Percentiles rank a stretch among this genome's conserved stretches.
Conservation (phyloP, 2,797 vertebrate genomes). For the Halcyon leucocephala region DNA sequence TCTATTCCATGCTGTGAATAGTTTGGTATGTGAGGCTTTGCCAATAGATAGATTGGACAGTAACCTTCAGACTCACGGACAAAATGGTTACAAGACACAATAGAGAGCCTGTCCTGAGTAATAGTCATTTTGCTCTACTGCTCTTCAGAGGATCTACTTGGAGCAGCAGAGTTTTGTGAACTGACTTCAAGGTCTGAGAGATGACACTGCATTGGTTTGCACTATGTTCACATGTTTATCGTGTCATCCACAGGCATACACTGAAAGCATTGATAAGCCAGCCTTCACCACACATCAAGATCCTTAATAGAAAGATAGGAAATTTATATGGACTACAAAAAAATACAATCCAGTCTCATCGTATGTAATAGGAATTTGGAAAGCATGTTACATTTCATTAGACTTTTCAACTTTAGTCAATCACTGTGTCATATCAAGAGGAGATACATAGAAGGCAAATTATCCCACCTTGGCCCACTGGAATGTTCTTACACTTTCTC, state of each 20-base stretch:
- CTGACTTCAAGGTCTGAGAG: background rate
- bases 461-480: background rate
- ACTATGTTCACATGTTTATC: background rate
- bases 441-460: background rate
- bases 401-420: background rate
- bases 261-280: background rate
- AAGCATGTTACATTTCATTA: background rate
- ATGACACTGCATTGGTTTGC: accelerated
- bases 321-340: background rate
- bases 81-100: background rate
- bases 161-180: background rate
- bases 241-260: background rate
- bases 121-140: background rate
- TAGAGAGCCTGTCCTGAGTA: background rate
- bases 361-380: background rate
- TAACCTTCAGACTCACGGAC: background rate
- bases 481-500: background rate
- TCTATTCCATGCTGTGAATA: background rate
- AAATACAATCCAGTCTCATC: background rate
- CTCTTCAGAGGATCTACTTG: background rate
- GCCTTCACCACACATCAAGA: background rate
- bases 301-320: background rate
- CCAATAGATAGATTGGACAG: accelerated
- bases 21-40: background rate
- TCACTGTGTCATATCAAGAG: background rate